Percentiles rank a stretch among this genome's conserved stretches.
These are phyloP conservation scores for Amphiura filiformis DNA, from an alignment of 35 echinoderm and acorn worm species.

Conservation along the genomic window DNA sequence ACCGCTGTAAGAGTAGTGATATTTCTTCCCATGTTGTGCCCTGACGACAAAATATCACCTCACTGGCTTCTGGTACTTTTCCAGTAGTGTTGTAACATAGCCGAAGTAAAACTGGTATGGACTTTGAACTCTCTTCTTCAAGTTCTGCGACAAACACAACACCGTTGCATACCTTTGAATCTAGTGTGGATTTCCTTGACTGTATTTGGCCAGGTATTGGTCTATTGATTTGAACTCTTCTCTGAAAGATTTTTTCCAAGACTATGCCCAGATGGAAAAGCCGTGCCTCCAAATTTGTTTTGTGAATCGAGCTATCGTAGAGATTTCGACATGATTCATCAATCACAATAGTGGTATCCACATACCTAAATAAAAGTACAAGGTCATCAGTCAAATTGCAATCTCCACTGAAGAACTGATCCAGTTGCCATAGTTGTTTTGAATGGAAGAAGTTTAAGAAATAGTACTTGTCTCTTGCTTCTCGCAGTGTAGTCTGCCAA, in stretches of 20 bases:
- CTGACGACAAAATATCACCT: conserved; percentile 29
- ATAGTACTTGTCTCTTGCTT: conserved; percentile 15
- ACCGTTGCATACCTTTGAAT: conserved; percentile 1
- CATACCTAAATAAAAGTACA: conserved; percentile 9
- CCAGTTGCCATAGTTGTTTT: conserved; percentile 25
- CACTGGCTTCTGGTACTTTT: conserved; percentile 12
- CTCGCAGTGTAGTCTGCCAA: not conserved
- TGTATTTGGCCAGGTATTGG: not conserved
- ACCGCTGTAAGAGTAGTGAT: conserved; percentile 7
- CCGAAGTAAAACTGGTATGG: conserved; percentile 18
- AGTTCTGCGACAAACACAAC: conserved; percentile 34
- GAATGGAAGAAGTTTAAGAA: conserved; percentile 44
- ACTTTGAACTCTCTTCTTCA: not conserved
- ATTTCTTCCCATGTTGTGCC: conserved; percentile 31
- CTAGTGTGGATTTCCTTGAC: not conserved
- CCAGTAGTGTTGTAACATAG: conserved; percentile 29
- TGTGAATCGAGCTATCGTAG: not conserved
- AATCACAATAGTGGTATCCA: not conserved
- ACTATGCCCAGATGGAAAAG: not conserved
- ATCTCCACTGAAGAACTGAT: conserved; percentile 40
- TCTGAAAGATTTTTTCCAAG: conserved; percentile 8
- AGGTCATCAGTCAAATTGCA: not conserved
- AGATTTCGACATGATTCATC: not conserved
- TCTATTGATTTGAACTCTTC: not conserved
- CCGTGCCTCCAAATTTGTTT: not conserved